A percentile compares a stretch with the other conserved stretches of the same genome.
Conservation (phyloP, 2,888 invertebrate genomes). For the Flabesymbios commensalis region DNA sequence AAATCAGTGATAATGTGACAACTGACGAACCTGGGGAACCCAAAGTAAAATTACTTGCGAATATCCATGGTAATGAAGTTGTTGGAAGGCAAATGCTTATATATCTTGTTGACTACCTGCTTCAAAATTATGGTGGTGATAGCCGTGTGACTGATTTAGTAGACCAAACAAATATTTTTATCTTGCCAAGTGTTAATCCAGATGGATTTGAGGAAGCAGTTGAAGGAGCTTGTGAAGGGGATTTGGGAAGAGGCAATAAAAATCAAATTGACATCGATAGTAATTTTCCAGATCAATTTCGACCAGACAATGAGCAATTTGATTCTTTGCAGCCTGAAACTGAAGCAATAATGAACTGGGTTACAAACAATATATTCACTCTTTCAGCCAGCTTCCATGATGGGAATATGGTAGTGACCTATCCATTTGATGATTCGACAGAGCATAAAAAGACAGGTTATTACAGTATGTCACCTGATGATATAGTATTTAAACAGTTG, state of each 20-base stretch:
- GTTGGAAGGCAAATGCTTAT: slow-evolving; percentile 83
- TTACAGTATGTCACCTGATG: slow-evolving; percentile 70
- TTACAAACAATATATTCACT: slow-evolving; percentile 75
- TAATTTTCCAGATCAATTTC: slow-evolving; percentile 94
- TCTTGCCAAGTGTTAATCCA: slow-evolving; percentile 59
- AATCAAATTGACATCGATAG: slow-evolving; percentile 86
- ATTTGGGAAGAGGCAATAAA: slow-evolving; percentile 35
- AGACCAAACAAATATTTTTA: slow-evolving; percentile 49
- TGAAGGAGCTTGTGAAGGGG: slow-evolving; percentile 8
- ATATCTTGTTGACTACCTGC: slow-evolving; percentile 63
- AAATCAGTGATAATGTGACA: slow-evolving; percentile 58
- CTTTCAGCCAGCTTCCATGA: slow-evolving; percentile 83
- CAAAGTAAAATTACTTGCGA: slow-evolving; percentile 54
- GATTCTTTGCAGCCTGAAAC: slow-evolving; percentile 70
- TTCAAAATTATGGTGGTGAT: slow-evolving; percentile 43
- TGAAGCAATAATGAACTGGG: slow-evolving; percentile 50
- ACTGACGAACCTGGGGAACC: slow-evolving; percentile 37
- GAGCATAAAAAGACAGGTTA: slow-evolving; percentile 59
- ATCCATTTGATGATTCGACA: slow-evolving; percentile 81
- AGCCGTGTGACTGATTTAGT: slow-evolving; percentile 45
- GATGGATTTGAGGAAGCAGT: slow-evolving; percentile 50
- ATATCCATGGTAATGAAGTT: slow-evolving; percentile 59
- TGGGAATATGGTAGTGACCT: slow-evolving; percentile 89
- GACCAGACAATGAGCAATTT: slow-evolving; percentile 71
- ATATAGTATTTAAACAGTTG: slow-evolving; percentile 79